These are phyloP conservation scores for Myiopsitta monachus DNA, from an alignment of 2,113 vertebrate species.

Conservation along the genomic window DNA sequence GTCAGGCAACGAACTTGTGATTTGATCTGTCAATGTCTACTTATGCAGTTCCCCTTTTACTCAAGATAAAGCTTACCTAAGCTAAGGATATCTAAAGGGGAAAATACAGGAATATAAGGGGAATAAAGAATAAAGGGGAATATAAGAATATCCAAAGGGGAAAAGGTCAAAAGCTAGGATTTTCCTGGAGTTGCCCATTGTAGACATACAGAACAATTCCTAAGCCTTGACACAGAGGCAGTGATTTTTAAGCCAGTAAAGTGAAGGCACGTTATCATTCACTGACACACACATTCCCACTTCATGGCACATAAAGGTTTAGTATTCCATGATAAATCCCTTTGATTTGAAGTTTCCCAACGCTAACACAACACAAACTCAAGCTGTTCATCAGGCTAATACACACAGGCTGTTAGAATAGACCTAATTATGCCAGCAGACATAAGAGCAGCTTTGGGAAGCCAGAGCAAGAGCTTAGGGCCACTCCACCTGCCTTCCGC, in stretches of 20 bases:
- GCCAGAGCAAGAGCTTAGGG: accelerated
- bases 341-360: neutral
- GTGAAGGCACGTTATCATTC: neutral
- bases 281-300: neutral
- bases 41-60: neutral
- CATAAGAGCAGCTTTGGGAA: neutral
- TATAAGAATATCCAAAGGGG: neutral
- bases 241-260: neutral
- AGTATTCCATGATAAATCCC: accelerated
- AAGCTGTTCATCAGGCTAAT: neutral
- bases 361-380: accelerated
- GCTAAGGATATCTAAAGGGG: neutral
- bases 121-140: neutral
- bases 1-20: neutral
- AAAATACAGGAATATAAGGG: no score
- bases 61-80: neutral
- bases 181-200: neutral
- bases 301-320: neutral
- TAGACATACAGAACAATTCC: accelerated
- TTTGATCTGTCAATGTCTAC: neutral
- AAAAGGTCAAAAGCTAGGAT: neutral
- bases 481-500: neutral
- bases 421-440: neutral
- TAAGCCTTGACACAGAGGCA: neutral
- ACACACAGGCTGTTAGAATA: neutral